A percentile compares a stretch with the other conserved stretches of the same genome.
Conservation (phyloP, 2,113 vertebrate genomes). For the Odobenus rosmarus region DNA sequence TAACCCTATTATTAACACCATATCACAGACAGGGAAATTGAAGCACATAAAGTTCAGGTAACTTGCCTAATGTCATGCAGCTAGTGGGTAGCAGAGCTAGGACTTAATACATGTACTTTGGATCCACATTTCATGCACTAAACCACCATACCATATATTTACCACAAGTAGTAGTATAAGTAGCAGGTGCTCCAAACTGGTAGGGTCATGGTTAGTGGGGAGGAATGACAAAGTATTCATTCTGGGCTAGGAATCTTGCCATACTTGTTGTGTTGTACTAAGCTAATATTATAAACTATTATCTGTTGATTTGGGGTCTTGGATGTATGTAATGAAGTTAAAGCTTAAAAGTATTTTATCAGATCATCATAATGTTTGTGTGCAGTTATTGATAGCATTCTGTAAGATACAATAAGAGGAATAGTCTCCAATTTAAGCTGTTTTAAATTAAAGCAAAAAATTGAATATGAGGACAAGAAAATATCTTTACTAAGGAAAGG, state of each 20-base stretch:
- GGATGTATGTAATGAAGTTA: not conserved
- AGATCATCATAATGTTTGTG: not conserved
- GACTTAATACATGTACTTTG: not conserved
- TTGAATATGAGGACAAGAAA: not conserved
- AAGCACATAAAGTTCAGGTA: not conserved
- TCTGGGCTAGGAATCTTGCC: not conserved
- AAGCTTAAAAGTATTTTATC: not conserved
- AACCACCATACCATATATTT: fast-evolving
- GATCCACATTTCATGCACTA: not conserved
- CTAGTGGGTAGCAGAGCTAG: not conserved
- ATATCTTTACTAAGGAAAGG: not conserved
- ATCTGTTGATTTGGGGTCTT: not conserved
- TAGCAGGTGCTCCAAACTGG: not conserved
- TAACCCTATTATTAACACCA: not conserved
- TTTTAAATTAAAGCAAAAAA: not conserved
- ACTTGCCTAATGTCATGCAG: not conserved
- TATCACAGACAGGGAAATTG: not conserved
- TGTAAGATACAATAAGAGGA: not conserved
- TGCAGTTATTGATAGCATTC: not conserved
- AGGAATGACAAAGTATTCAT: not conserved
- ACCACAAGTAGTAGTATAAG: no score
- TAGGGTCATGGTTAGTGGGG: no score
- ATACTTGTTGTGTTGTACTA: not conserved
- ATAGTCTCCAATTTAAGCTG: not conserved
- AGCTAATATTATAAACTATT: not conserved